phyloP scores from a whole-genome alignment of 2,888 invertebrate species.

The Acleris literana region DNA sequence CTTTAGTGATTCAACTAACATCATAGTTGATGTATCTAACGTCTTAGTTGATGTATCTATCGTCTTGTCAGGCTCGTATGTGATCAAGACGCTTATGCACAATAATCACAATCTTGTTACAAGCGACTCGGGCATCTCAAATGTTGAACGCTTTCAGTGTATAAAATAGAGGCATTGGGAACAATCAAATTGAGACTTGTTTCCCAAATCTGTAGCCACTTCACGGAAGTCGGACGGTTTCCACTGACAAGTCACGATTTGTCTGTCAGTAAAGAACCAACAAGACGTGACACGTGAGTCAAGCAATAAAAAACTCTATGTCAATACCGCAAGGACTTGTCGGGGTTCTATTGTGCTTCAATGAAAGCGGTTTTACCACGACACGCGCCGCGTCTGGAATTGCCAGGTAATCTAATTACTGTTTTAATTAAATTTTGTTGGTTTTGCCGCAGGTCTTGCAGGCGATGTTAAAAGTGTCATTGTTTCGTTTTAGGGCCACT shows the following conservation, averaged over 20 bases:
- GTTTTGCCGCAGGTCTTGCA: conserved; percentile 4
- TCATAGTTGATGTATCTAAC: too few relatives aligned
- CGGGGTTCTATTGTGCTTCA: background rate
- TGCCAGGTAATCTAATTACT: conserved; percentile 25
- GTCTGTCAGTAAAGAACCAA: background rate
- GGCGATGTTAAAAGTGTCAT: background rate
- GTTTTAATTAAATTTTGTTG: conserved; percentile 16
- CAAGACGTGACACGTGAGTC: too few relatives aligned
- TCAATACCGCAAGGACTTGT: too few relatives aligned
- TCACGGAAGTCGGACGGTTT: background rate
- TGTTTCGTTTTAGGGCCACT: background rate
- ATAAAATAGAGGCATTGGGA: too few relatives aligned
- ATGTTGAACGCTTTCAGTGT: too few relatives aligned
- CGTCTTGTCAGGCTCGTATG: too few relatives aligned
- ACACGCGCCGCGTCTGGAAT: conserved; percentile 3
- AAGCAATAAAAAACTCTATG: too few relatives aligned
- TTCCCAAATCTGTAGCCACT: background rate
- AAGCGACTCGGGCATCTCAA: too few relatives aligned
- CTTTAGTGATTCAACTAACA: too few relatives aligned
- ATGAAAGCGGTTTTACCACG: conserved; percentile 6
- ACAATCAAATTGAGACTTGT: background rate
- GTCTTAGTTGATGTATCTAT: too few relatives aligned
- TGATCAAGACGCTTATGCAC: too few relatives aligned
- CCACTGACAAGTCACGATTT: conserved; percentile 20
- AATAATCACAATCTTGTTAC: too few relatives aligned